These are phyloP conservation scores for Siderastrea siderea DNA, from an alignment of 92 coral and sea anemone species.

Conservation along the genomic window DNA sequence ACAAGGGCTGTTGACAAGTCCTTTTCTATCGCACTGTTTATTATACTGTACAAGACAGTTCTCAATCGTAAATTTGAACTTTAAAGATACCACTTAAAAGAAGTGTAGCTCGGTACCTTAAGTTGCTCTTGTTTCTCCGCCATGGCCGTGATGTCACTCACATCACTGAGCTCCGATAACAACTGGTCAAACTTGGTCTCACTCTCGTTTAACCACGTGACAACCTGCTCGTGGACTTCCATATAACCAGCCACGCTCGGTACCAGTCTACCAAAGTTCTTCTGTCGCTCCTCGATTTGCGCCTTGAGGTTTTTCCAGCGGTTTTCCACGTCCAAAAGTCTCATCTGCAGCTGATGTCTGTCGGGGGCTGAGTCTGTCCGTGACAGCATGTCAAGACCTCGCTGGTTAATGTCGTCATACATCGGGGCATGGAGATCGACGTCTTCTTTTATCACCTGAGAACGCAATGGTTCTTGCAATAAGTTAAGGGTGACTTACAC, in stretches of 20 bases:
- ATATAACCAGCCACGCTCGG: conserved; percentile 88
- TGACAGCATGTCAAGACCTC: conserved; percentile 76
- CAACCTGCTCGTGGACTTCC: conserved; percentile 78
- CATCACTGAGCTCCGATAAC: conserved; percentile 62
- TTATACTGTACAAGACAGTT: no score
- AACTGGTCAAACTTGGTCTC: conserved; percentile 85
- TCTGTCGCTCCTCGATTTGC: conserved; percentile 81
- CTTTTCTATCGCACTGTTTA: no score
- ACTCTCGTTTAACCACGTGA: conserved; percentile 83
- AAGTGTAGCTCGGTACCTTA: conserved; percentile 57
- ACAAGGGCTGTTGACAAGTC: no score
- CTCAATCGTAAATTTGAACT: no score
- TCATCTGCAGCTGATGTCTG: conserved; percentile 78
- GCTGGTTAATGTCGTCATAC: conserved; percentile 81
- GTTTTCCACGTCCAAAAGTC: conserved; percentile 75
- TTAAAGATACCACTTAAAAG: not conserved
- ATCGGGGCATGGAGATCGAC: conserved; percentile 78
- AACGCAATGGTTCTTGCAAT: not conserved
- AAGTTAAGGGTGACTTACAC: not conserved
- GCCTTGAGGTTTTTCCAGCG: conserved; percentile 85
- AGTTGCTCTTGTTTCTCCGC: conserved; percentile 84
- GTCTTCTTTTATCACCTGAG: conserved; percentile 84
- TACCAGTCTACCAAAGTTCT: conserved; percentile 82
- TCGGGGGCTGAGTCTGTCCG: conserved; percentile 79
- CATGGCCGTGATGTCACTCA: conserved; percentile 79